Base-by-base conservation (phyloP, 1,140 invertebrate species). In the Scaptodrosophila lebanonensis region DNA sequence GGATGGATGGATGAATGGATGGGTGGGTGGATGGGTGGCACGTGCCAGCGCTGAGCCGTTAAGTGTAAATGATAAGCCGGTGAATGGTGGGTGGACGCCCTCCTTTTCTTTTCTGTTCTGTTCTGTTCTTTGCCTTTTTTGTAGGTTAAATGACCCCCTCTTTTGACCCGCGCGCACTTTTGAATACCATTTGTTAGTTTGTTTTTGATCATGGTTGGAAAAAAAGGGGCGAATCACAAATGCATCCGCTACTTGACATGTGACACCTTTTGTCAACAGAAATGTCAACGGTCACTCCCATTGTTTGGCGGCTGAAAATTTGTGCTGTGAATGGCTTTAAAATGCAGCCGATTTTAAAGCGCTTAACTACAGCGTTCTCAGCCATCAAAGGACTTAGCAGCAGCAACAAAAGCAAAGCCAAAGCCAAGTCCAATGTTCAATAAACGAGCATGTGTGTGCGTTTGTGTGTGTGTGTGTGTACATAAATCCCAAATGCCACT, bases 11-110 rank as follows among this genome's bases (percentile, higher is more conserved):
- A 44, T 45, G 40, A 60, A 61, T 62, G 68, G 39, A 40, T 59
- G n/a, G 39, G 49, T 54, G 49, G 36, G 51, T n/a, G 47, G 38
- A 33, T 17, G 11, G 36, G 27, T 18, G 75, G 57, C 75, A 82
- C 75, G 75, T 82, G 75, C 72, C 64, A 13, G 22, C 43, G 44
- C 49, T 66, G 61, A 62, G 62, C 70, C 65, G 58, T 82, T 82
- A 73, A 79, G 73, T 79, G 73, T 82, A 79, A 82, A 73, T 67
- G 75, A 82, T 82, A 82, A 83, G 75, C 75, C 57, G 49, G 9
- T 18, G 32, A 40, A 50, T 45, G 33, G 30, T 17, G 27, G 35
- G 25, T 6, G 17, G 11, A 13, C 8, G 1, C 9, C 8, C 1
- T 0, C n/a, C n/a, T n/a, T n/a, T n/a, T n/a, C n/a, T n/a, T n/a